Evolutionary conservation across 2,113 vertebrate genomes (phyloP).

Genomic region (Elephantulus edwardii): DNA sequence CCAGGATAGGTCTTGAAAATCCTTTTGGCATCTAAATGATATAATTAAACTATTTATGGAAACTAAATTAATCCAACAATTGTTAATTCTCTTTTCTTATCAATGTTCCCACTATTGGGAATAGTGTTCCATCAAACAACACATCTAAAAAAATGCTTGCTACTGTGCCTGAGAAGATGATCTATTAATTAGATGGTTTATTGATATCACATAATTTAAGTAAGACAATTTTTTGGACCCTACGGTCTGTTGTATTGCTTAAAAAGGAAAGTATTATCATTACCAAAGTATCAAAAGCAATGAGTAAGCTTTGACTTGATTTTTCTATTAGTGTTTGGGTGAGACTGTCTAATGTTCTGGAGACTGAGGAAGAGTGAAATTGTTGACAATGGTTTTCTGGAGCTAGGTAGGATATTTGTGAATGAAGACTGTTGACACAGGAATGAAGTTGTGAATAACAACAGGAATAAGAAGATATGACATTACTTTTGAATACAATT

Average conservation of each 20-base stretch:
- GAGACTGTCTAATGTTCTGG: background rate
- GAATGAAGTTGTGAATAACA: background rate
- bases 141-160: background rate
- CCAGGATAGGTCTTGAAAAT: background rate
- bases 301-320: background rate
- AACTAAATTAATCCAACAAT: background rate
- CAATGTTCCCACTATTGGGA: background rate
- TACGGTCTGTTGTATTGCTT: background rate
- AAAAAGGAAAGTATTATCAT: background rate
- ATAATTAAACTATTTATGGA: background rate
- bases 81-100: background rate
- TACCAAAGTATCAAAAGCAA: background rate
- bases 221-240: background rate
- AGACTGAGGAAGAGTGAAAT: background rate
- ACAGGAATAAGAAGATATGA: background rate
- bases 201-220: background rate
- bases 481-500: background rate
- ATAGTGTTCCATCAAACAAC: background rate
- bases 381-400: too few species aligned
- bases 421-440: background rate
- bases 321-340: background rate
- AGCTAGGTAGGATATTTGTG: background rate
- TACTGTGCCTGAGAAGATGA: background rate
- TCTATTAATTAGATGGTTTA: background rate
- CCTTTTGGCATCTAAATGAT: background rate